A percentile compares a stretch with the other conserved stretches of the same genome.
Evolutionary conservation across 1,140 invertebrate genomes (phyloP).

Genomic region (Dolichoris vasculosae): DNA sequence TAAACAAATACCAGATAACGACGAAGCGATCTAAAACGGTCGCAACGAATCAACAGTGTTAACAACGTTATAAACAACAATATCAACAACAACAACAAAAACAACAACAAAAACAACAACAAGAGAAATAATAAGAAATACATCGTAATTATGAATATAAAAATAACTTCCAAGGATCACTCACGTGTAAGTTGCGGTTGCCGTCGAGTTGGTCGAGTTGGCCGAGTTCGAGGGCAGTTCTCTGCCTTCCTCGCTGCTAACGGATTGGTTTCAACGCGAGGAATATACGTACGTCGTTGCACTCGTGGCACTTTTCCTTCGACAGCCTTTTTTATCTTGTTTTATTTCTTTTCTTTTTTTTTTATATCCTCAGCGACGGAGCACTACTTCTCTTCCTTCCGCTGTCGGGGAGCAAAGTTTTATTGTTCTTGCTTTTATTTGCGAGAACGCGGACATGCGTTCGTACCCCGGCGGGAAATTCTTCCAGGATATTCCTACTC

Average conservation of each 20-base stretch:
- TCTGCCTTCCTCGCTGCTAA: not conserved
- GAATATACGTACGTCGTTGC: not conserved
- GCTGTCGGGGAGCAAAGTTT: not conserved
- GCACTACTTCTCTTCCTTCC: not conserved
- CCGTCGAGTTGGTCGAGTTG: not conserved
- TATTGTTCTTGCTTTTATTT: conserved; percentile 7
- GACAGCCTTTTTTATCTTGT: not conserved
- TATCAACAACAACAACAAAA: not conserved
- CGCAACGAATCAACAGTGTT: not conserved
- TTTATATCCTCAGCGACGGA: not conserved
- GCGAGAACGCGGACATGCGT: not conserved
- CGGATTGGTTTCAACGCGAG: not conserved
- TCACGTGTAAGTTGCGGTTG: not conserved
- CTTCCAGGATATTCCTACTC: not conserved
- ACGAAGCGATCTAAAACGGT: not conserved
- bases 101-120: not conserved
- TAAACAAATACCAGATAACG: not conserved
- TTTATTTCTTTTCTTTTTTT: not conserved
- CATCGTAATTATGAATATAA: no score
- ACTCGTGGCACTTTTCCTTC: not conserved
- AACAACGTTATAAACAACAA: not conserved
- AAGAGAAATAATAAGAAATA: not conserved
- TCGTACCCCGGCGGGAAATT: not conserved
- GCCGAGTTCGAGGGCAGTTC: not conserved
- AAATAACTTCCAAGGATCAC: not conserved